Evolutionary conservation across 2,888 invertebrate genomes (phyloP).

Genomic region (Ennomos erosarius): DNA sequence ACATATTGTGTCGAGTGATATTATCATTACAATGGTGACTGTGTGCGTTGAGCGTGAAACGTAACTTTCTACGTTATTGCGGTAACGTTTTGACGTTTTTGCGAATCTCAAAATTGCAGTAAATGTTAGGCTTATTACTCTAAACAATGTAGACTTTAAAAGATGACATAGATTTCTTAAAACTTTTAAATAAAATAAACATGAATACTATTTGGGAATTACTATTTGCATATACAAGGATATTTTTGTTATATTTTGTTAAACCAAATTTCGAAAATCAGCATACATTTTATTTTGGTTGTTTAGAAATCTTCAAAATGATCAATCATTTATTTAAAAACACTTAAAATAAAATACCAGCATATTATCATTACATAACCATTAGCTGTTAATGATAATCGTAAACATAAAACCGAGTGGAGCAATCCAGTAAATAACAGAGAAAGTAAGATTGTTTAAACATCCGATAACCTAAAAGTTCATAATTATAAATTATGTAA

Average conservation of each 20-base stretch:
- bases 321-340: too few relatives aligned
- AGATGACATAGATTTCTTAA: slow-evolving; percentile 9
- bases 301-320: too few relatives aligned
- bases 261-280: background rate
- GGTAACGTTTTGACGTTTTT: slow-evolving; percentile 42
- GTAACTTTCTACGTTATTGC: slow-evolving; percentile 58
- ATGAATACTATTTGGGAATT: too few relatives aligned
- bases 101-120: slow-evolving; percentile 25
- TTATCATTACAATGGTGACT: slow-evolving; percentile 54
- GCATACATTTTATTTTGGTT: too few relatives aligned
- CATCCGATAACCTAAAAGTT: slow-evolving; percentile 27
- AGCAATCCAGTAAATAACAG: slow-evolving; percentile 13
- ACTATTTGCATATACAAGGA: too few relatives aligned
- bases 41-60: slow-evolving; percentile 52
- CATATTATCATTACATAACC: background rate
- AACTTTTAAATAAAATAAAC: too few relatives aligned
- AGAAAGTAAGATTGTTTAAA: slow-evolving; percentile 23
- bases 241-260: background rate
- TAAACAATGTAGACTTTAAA: slow-evolving; percentile 14
- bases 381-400: background rate
- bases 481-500: slow-evolving; percentile 29
- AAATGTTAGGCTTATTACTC: slow-evolving; percentile 2
- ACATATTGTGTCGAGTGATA: slow-evolving; percentile 49
- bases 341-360: too few relatives aligned
- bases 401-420: slow-evolving; percentile 11